Conservation (phyloP, 2,113 vertebrate genomes). For the Capreolus pygargus region DNA sequence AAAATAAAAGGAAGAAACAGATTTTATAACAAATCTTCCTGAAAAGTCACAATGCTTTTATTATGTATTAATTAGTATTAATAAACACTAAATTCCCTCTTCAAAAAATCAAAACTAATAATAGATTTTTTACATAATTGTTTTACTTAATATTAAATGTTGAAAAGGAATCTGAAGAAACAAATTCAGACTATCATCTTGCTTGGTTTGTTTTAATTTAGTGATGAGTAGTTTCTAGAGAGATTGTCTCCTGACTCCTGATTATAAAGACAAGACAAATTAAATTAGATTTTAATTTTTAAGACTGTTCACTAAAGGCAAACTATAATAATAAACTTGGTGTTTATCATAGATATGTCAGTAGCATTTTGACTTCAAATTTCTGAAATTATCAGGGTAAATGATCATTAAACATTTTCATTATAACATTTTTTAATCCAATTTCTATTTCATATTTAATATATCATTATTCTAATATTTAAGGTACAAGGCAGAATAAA, state of each 20-base stretch:
- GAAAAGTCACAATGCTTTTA: not conserved
- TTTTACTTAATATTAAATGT: slow-evolving; percentile 35
- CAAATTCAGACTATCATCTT: not conserved
- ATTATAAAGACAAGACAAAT: not conserved
- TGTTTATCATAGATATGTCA: not conserved
- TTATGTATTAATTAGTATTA: not conserved
- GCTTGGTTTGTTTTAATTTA: not conserved
- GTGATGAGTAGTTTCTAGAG: not conserved
- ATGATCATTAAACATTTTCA: not conserved
- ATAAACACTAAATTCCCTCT: not conserved
- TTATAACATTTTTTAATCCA: not conserved
- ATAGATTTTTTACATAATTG: not conserved
- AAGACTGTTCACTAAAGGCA: not conserved
- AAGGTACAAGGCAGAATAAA: not conserved
- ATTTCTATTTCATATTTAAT: not conserved
- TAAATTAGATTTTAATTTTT: not conserved
- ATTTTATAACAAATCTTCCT: not conserved
- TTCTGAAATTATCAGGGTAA: not conserved
- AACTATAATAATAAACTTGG: not conserved
- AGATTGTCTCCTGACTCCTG: not conserved
- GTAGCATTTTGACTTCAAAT: not conserved
- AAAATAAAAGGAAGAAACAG: not conserved
- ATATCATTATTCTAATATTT: not conserved
- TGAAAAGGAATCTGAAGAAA: not conserved
- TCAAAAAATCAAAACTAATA: not conserved